phyloP scores from a whole-genome alignment of 2,113 vertebrate genomes.

The Gila orcuttii region DNA sequence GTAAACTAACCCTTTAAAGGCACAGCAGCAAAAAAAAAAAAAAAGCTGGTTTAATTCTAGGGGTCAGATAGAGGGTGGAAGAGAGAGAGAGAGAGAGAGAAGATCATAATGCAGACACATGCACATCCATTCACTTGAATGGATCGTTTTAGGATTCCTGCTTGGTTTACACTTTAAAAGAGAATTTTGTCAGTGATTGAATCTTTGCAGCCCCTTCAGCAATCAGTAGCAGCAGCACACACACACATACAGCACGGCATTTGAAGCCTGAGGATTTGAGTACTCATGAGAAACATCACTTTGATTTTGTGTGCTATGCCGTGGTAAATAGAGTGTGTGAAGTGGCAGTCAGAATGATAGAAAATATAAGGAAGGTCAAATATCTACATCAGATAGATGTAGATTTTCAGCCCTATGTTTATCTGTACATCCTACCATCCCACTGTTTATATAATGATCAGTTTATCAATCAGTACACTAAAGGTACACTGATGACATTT shows the following conservation, averaged over 20 bases:
- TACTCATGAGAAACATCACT: constrained; percentile 58
- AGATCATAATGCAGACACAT: constrained; percentile 4
- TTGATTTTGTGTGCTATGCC: constrained; percentile 64
- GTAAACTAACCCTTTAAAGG: no score
- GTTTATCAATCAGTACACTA: neutral
- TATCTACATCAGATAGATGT: neutral
- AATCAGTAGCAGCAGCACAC: neutral
- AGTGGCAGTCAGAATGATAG: neutral
- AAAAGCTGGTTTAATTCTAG: neutral
- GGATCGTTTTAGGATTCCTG: constrained; percentile 56
- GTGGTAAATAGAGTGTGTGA: constrained; percentile 55
- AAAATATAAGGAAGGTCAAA: neutral
- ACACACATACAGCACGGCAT: constrained; percentile 60
- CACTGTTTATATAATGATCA: neutral
- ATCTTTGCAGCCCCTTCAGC: constrained; percentile 8
- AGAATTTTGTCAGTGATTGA: constrained; percentile 54
- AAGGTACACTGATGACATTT: neutral
- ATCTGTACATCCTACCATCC: neutral
- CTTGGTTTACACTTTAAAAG: constrained; percentile 66
- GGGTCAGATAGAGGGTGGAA: neutral
- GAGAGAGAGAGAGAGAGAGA: neutral
- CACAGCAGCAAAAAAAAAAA: no score
- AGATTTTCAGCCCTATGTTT: neutral
- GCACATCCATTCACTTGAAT: constrained; percentile 58
- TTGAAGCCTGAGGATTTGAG: constrained; percentile 66